Evolutionary conservation across 2,113 vertebrate species (phyloP), one percentile per base, ranked within the genome.

Genomic region (Lophura nycthemera): DNA sequence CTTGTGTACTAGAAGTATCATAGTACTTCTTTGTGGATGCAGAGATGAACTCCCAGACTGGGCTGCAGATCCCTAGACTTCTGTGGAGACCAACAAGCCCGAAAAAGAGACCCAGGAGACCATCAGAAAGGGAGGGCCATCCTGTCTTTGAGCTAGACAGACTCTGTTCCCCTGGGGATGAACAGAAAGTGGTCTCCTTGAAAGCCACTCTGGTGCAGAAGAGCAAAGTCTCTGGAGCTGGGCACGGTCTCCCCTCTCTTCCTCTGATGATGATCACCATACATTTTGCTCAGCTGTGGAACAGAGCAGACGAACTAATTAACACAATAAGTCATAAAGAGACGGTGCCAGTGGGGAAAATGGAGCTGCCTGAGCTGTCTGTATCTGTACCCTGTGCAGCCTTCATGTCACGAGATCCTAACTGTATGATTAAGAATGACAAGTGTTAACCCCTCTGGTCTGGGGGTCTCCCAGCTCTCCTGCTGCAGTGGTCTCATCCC

Each of bases 391-490:
- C 47, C 69, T 24, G 50, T 6, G 2, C 29, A n/a, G 60, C 29
- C 20, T 13, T 74, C 20, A 25, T 83, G 87, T 40, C 76, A 75
- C 2, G 3, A 76, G 64, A 54, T 36, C 47, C 11, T 36, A n/a
- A 56, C 21, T 40, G 21, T 40, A 11, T 72, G 91, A 95, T 94
- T 92, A 91, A 92, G 82, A 96, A 80, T 61, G 91, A 88, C 85
- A 91, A 75, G n/a, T 19, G 72, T 61, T 91, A 94, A 90, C 85
- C 65, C 57, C 76, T 91, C 79, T 0, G 0, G 13, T 93, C 65
- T 4, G 3, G 27, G 21, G 25, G 20, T 71, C 83, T 95, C 86
- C 32, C 4, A 4, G 56, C 42, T 93, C 56, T 56, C 65, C 59
- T 71, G 27, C 34, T 91, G 50, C 47, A 57, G 11, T 71, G 47